Conservation (phyloP, 2,888 invertebrate species). For the Cryptocheilus praepositus region DNA sequence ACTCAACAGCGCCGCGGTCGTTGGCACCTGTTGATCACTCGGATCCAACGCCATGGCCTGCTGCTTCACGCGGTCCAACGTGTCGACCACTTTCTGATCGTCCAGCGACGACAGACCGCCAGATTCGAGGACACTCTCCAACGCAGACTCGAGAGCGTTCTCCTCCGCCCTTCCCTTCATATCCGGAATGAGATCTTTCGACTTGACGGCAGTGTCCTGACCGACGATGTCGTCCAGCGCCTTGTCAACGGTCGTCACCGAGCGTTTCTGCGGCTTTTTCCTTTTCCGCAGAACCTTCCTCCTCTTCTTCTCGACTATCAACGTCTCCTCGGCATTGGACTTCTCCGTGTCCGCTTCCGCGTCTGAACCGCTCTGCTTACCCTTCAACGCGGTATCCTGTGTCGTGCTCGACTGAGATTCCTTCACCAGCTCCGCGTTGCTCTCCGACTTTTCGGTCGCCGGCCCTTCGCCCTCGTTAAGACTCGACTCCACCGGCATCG, state of each 20-base stretch:
- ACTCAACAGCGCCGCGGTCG: slow-evolving; percentile 56
- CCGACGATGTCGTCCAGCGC: slow-evolving; percentile 53
- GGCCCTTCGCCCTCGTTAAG: slow-evolving; percentile 73
- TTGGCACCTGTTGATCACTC: slow-evolving; percentile 66
- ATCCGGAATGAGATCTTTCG: slow-evolving; percentile 50
- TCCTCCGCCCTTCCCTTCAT: slow-evolving; percentile 49
- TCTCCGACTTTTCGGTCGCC: slow-evolving; percentile 43
- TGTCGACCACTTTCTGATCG: slow-evolving; percentile 58
- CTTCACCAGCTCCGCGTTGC: slow-evolving; percentile 38
- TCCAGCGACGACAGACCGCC: slow-evolving; percentile 42
- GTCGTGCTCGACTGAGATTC: slow-evolving; percentile 59
- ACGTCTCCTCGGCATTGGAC: slow-evolving; percentile 77
- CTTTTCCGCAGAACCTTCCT: slow-evolving; percentile 81
- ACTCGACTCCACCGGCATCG: slow-evolving; percentile 71
- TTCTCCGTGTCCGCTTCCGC: slow-evolving; percentile 75
- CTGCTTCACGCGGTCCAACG: slow-evolving; percentile 67
- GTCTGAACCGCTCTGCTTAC: slow-evolving; percentile 68
- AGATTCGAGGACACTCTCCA: slow-evolving; percentile 46
- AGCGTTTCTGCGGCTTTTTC: slow-evolving; percentile 77
- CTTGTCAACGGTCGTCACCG: slow-evolving; percentile 53
- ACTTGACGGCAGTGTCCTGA: slow-evolving; percentile 52
- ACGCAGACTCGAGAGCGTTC: slow-evolving; percentile 18
- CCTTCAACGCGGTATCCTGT: slow-evolving; percentile 73
- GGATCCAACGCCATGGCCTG: slow-evolving; percentile 65
- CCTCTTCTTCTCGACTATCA: slow-evolving; percentile 77